Evolutionary conservation across 2,888 invertebrate genomes (phyloP).

Genomic region (Eupithecia exiguata): DNA sequence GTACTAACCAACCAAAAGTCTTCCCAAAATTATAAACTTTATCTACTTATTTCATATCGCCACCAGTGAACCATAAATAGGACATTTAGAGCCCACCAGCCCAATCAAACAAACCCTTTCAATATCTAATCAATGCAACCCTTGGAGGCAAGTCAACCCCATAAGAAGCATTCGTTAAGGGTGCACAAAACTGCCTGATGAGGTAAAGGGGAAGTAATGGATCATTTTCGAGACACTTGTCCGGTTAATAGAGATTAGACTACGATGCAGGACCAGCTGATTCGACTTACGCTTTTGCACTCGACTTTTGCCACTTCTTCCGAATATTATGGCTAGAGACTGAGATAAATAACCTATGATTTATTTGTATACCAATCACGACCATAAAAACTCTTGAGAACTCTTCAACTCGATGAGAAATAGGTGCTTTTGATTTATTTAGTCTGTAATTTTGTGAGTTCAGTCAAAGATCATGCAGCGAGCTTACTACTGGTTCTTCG

Average conservation of each 20-base stretch:
- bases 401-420: no score
- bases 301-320: no score
- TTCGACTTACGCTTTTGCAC: conserved; percentile 17
- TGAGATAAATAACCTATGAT: no score
- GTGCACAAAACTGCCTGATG: conserved; percentile 77
- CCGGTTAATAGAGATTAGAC: conserved; percentile 61
- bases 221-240: conserved; percentile 82
- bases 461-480: no score
- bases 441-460: no score
- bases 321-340: no score
- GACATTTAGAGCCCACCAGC: neutral
- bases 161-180: conserved; percentile 76
- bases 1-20: no score
- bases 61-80: neutral
- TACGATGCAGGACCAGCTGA: conserved; percentile 50
- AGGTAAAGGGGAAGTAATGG: conserved; percentile 81
- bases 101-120: conserved; percentile 14
- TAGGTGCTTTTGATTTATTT: no score
- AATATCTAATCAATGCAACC: conserved; percentile 38
- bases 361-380: no score
- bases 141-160: conserved; percentile 65
- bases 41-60: neutral
- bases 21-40: neutral
- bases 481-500: no score
- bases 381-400: no score